Evolutionary conservation across 2,888 invertebrate species (phyloP).

Genomic region (Anodontia alba): DNA sequence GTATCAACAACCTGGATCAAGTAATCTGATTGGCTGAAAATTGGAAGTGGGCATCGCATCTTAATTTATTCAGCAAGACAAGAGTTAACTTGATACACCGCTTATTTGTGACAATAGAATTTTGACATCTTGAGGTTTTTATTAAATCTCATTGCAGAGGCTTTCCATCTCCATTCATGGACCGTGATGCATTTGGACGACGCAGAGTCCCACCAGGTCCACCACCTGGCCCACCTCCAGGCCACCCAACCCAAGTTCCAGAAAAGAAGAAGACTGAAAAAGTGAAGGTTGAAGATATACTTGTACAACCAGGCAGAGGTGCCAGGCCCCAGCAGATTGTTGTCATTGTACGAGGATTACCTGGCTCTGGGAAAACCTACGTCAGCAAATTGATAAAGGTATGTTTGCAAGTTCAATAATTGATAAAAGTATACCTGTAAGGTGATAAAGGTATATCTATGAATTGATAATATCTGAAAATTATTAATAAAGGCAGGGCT

Average conservation of each 20-base stretch:
- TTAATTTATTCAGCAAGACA: too few relatives aligned
- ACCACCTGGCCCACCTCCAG: constrained; percentile 44
- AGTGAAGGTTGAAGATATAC: constrained; percentile 91
- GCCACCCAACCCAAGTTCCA: constrained; percentile 23
- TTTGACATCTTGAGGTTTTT: too few relatives aligned
- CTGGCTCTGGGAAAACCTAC: constrained; percentile 97
- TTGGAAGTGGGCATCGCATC: too few relatives aligned
- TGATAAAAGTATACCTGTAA: too few relatives aligned
- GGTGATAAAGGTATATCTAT: constrained; percentile 3
- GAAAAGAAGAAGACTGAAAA: constrained; percentile 14
- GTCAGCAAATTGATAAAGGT: constrained; percentile 84
- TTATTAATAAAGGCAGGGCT: too few relatives aligned
- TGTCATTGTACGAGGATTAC: constrained; percentile 95
- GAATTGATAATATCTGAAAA: constrained; percentile 7
- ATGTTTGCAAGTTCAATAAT: background rate
- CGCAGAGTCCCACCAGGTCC: constrained; percentile 48
- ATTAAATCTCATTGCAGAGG: too few relatives aligned
- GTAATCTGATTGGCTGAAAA: too few relatives aligned
- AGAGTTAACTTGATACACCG: too few relatives aligned
- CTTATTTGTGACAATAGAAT: too few relatives aligned
- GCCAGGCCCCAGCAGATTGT: constrained; percentile 92
- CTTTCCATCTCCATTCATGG: constrained; percentile 58
- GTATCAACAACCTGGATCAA: too few relatives aligned
- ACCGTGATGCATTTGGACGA: constrained; percentile 30
- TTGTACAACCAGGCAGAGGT: constrained; percentile 92